These are phyloP conservation scores for Lacanobia wlatinum DNA, from an alignment of 2,888 invertebrate genomes.

Conservation along the genomic window DNA sequence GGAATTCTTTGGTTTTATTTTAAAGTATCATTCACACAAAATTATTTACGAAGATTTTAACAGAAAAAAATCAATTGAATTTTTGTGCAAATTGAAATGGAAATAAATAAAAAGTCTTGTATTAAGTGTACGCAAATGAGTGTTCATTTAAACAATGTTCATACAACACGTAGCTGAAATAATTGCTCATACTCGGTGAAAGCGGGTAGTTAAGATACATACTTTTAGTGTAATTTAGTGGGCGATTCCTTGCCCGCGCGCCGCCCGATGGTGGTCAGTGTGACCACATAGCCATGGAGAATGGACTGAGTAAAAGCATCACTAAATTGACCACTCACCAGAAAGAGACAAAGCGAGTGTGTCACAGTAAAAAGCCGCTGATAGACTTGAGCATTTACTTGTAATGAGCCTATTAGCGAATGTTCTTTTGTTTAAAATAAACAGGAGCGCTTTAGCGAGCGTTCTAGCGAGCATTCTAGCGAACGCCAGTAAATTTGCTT, in stretches of 20 bases:
- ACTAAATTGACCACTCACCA: not conserved
- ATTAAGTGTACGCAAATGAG: conserved; percentile 19
- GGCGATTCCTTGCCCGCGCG: conserved; percentile 36
- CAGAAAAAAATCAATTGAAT: not conserved
- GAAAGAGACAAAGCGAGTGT: not conserved
- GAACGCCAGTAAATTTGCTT: too few relatives aligned
- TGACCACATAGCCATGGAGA: not conserved
- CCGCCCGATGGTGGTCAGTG: not conserved
- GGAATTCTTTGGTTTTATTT: conserved; percentile 7
- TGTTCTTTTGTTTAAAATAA: too few relatives aligned
- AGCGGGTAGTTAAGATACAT: conserved; percentile 28
- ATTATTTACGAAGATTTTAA: not conserved
- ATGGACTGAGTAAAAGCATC: not conserved
- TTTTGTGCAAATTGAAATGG: not conserved
- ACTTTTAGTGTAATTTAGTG: conserved; percentile 47
- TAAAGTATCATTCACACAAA: not conserved
- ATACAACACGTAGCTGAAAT: conserved; percentile 40
- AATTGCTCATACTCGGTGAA: conserved; percentile 50
- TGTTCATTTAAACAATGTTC: not conserved
- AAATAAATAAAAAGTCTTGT: not conserved
- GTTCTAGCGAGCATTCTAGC: too few relatives aligned
- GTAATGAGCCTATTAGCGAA: too few relatives aligned
- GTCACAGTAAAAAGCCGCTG: not conserved
- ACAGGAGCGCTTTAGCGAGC: too few relatives aligned
- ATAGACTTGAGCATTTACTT: too few relatives aligned